These are phyloP conservation scores for Noctilio leporinus DNA, from an alignment of 2,113 vertebrate species.

Conservation along the genomic window DNA sequence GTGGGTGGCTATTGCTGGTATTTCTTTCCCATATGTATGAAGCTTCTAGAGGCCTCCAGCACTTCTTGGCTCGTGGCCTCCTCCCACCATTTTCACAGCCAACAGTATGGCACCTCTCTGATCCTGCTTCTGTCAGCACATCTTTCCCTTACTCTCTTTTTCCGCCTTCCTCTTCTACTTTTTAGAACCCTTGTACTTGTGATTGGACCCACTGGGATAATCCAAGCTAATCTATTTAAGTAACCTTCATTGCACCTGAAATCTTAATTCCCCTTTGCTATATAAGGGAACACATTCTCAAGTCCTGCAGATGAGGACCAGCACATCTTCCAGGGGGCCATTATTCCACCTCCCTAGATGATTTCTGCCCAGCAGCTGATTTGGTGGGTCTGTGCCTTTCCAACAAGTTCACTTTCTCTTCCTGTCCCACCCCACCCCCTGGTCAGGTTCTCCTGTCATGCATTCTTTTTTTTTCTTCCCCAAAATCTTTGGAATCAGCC, in stretches of 20 bases:
- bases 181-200: not conserved
- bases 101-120: accelerated
- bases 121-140: not conserved
- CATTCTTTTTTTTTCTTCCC: not conserved
- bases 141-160: not conserved
- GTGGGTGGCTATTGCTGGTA: not conserved
- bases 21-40: not conserved
- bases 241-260: not conserved
- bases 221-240: not conserved
- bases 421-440: too few species aligned
- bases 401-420: accelerated
- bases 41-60: not conserved
- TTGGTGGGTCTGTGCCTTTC: accelerated
- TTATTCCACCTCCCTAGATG: not conserved
- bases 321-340: not conserved
- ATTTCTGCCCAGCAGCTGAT: not conserved
- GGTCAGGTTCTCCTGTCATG: not conserved
- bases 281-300: not conserved
- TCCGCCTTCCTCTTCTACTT: not conserved
- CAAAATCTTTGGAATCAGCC: not conserved
- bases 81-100: not conserved
- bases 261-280: not conserved
- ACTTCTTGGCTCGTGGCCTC: not conserved
- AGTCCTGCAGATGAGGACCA: not conserved
- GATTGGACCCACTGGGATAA: not conserved